Percentiles rank a stretch among this genome's conserved stretches.
Conservation (phyloP, 2,797 vertebrate species). For the Spizella passerina region DNA sequence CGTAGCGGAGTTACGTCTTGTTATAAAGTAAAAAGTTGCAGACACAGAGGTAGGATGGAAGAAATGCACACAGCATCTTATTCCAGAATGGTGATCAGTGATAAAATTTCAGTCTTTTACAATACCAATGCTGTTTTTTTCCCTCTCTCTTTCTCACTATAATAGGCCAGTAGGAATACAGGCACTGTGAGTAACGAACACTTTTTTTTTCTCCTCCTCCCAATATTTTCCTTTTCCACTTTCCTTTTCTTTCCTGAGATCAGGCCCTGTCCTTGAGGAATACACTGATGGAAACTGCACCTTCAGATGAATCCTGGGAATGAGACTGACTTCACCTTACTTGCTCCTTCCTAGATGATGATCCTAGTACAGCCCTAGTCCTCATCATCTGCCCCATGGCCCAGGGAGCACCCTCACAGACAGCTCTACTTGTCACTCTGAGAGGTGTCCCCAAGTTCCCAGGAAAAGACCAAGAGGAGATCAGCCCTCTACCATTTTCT, state of each 20-base stretch:
- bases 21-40: conserved; percentile 3
- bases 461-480: not conserved
- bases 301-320: not conserved
- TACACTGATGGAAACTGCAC: not conserved
- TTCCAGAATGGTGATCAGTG: not conserved
- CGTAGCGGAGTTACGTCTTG: not conserved
- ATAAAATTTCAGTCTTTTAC: not conserved
- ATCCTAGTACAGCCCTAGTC: not conserved
- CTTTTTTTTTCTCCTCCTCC: not conserved
- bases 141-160: not conserved
- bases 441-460: not conserved
- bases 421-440: not conserved
- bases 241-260: not conserved
- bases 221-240: not conserved
- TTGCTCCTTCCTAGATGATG: not conserved
- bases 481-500: not conserved
- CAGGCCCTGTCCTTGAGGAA: not conserved
- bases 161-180: not conserved
- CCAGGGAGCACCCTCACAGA: not conserved
- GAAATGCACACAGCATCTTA: not conserved
- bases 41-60: not conserved
- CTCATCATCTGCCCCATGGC: not conserved
- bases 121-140: not conserved
- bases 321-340: not conserved
- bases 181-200: not conserved